Conservation (phyloP, 2,888 invertebrate genomes). For the Rhabditophanes sp. region DNA sequence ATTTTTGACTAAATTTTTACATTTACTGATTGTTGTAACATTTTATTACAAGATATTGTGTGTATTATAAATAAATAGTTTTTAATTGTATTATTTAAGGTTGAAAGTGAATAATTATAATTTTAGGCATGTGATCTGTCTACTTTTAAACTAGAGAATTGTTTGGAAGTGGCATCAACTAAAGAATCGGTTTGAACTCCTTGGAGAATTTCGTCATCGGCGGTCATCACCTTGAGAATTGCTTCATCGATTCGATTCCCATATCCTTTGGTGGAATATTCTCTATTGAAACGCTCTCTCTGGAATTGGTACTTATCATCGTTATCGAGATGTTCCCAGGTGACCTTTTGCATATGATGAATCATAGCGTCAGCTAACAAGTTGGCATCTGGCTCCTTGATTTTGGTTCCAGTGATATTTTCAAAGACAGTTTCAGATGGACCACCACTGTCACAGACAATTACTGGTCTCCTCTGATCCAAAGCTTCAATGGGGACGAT, state of each 20-base stretch:
- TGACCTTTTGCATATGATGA: slow-evolving; percentile 30
- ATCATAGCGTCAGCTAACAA: slow-evolving; percentile 37
- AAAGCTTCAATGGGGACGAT: slow-evolving; percentile 97
- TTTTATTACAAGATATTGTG: too few species aligned
- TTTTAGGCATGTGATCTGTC: too few species aligned
- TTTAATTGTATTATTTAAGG: too few species aligned
- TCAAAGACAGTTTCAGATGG: slow-evolving; percentile 71
- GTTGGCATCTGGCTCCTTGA: slow-evolving; percentile 30
- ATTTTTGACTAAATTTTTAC: too few species aligned
- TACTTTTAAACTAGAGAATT: too few species aligned
- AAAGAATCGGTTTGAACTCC: too few species aligned
- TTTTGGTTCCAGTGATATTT: slow-evolving; percentile 46
- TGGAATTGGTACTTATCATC: slow-evolving; percentile 29
- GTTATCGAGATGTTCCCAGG: slow-evolving; percentile 35
- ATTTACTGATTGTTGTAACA: too few species aligned
- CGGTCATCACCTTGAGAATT: slow-evolving; percentile 29
- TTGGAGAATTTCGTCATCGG: too few species aligned
- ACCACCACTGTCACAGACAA: slow-evolving; percentile 86
- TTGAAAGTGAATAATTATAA: too few species aligned
- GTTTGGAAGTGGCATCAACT: too few species aligned
- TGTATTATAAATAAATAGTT: too few species aligned
- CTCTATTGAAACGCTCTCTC: slow-evolving; percentile 31
- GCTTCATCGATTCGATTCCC: slow-evolving; percentile 36
- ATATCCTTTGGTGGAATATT: slow-evolving; percentile 36
- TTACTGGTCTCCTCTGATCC: slow-evolving; percentile 77